Percentiles rank a stretch among this genome's conserved stretches.
These are phyloP conservation scores for Leptopterna dolabrata DNA, from an alignment of 2,888 invertebrate genomes.

Conservation along the genomic window DNA sequence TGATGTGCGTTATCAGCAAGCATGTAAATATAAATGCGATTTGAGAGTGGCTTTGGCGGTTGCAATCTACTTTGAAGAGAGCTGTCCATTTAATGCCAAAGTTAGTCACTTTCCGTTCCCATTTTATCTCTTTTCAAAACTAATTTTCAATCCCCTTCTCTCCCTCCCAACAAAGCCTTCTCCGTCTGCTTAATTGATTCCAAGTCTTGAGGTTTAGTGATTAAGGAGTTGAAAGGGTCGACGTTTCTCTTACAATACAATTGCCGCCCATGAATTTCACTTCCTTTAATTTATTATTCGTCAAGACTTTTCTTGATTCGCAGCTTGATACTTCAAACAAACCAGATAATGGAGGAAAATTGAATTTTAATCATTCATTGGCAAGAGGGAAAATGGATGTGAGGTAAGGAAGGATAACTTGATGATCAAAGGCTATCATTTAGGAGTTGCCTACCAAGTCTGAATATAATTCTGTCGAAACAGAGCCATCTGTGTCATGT, in stretches of 20 bases:
- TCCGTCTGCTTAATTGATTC: conserved; percentile 28
- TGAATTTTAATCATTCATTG: neutral
- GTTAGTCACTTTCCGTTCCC: conserved; percentile 12
- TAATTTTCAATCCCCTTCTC: neutral
- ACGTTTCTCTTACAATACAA: conserved; percentile 31
- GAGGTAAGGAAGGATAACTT: too few species aligned
- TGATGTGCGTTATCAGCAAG: too few species aligned
- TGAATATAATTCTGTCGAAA: too few species aligned
- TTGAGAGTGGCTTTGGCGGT: neutral
- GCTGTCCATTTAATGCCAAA: conserved; percentile 15
- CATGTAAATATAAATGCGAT: neutral
- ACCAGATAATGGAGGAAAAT: neutral
- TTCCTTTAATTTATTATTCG: conserved; percentile 9
- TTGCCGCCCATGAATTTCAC: conserved; percentile 21
- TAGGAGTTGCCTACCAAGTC: too few species aligned
- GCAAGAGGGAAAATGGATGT: too few species aligned
- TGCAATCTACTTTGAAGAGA: neutral
- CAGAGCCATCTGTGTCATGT: too few species aligned
- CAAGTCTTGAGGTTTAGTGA: conserved; percentile 42
- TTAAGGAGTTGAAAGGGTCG: conserved; percentile 35
- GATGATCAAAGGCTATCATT: too few species aligned
- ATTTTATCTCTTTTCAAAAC: conserved; percentile 11
- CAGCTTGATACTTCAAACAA: neutral
- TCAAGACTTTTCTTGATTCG: neutral
- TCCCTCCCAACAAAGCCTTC: neutral